Percentiles rank a stretch among this genome's conserved stretches.
Evolutionary conservation across 1,140 invertebrate species (phyloP).

Genomic region (Dendrolimus punctatus): DNA sequence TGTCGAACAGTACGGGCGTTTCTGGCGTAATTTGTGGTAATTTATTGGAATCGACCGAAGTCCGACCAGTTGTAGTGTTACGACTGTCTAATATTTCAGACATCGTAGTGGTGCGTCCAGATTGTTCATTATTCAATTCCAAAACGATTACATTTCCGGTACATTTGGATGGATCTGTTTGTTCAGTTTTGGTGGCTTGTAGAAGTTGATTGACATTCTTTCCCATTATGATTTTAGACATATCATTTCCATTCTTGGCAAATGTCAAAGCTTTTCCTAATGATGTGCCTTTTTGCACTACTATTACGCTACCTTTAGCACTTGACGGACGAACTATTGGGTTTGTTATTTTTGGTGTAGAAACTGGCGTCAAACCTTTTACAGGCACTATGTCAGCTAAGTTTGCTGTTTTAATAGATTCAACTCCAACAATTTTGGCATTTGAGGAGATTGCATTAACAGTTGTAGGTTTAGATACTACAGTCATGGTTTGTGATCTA

Average conservation of each 20-base stretch:
- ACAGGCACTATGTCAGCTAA: slow-evolving; percentile 60
- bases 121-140: slow-evolving; percentile 64
- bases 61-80: slow-evolving; percentile 17
- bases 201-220: slow-evolving; percentile 63
- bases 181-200: slow-evolving; percentile 58
- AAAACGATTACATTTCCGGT: slow-evolving; percentile 61
- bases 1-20: slow-evolving; percentile 70
- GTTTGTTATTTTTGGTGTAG: slow-evolving; percentile 52
- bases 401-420: slow-evolving; percentile 63
- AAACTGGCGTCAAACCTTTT: slow-evolving; percentile 43
- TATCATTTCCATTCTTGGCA: slow-evolving; percentile 61
- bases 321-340: slow-evolving; percentile 53
- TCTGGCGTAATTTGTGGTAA: slow-evolving; percentile 67
- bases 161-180: slow-evolving; percentile 39
- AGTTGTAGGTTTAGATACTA: slow-evolving; percentile 43
- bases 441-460: slow-evolving; percentile 36
- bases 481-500: slow-evolving; percentile 38
- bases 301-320: slow-evolving; percentile 61
- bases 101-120: slow-evolving; percentile 51
- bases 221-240: slow-evolving; percentile 68
- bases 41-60: slow-evolving; percentile 31
- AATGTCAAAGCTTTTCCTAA: slow-evolving; percentile 63
- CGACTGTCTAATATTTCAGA: slow-evolving; percentile 62
- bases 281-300: slow-evolving; percentile 60
- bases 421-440: slow-evolving; percentile 47